phyloP scores from a whole-genome alignment of 2,888 invertebrate species.

The Eretmocerus hayati region DNA sequence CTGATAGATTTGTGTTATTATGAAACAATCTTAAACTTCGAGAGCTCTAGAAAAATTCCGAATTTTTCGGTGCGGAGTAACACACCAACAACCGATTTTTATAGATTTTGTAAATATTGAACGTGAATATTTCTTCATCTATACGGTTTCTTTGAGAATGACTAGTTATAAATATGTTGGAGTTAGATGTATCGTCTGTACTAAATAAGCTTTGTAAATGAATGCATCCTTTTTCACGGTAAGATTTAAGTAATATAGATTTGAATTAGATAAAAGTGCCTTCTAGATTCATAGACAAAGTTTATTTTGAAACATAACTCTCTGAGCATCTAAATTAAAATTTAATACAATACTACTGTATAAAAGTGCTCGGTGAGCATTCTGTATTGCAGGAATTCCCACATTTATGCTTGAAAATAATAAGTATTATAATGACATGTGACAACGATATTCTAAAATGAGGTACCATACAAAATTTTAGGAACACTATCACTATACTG shows the following conservation, averaged over 20 bases:
- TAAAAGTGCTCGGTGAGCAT: constrained; percentile 20
- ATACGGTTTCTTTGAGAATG: constrained; percentile 16
- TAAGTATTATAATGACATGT: too few species aligned
- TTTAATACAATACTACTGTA: constrained; percentile 20
- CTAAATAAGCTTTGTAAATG: constrained; percentile 40
- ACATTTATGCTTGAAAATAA: too few species aligned
- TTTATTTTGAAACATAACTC: constrained; percentile 17
- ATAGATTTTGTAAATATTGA: constrained; percentile 24
- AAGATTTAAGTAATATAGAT: constrained; percentile 22
- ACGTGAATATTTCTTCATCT: constrained; percentile 21
- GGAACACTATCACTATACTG: too few species aligned
- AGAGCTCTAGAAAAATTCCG: not conserved
- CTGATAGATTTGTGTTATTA: too few species aligned
- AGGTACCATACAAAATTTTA: too few species aligned
- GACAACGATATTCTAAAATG: too few species aligned
- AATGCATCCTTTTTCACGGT: constrained; percentile 29
- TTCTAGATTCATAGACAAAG: constrained; percentile 17
- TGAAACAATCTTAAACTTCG: too few species aligned
- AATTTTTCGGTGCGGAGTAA: constrained; percentile 8
- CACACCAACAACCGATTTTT: constrained; percentile 10
- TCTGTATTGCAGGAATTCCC: constrained; percentile 13
- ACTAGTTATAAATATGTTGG: constrained; percentile 11
- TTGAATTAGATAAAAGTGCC: constrained; percentile 19
- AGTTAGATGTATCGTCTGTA: constrained; percentile 17
- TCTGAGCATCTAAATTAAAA: constrained; percentile 11